phyloP scores from a whole-genome alignment of 2,797 vertebrate species.

The Paratrypauchen microcephalus region DNA sequence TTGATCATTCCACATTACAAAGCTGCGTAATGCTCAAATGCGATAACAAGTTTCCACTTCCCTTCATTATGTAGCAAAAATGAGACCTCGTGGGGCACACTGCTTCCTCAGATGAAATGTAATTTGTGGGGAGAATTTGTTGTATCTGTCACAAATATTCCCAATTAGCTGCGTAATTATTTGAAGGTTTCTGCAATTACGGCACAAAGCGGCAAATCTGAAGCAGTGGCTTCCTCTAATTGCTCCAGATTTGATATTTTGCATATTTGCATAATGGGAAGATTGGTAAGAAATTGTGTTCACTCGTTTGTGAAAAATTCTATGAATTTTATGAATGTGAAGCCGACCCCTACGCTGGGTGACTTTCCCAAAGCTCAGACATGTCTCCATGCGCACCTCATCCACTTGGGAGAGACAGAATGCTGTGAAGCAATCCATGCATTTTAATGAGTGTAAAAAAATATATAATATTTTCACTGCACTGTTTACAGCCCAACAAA shows the following conservation, averaged over 20 bases:
- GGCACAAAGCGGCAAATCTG: constrained; percentile 97
- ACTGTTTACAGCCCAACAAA: background rate
- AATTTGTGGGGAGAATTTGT: constrained; percentile 99
- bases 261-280: constrained; percentile 99
- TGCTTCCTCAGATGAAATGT: constrained; percentile 96
- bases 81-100: constrained; percentile 92
- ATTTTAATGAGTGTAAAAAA: constrained; percentile 11
- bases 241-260: constrained; percentile 99
- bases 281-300: constrained; percentile 99
- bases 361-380: constrained; percentile 88
- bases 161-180: constrained; percentile 99
- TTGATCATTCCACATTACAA: constrained; percentile 99
- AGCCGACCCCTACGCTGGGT: constrained; percentile 89
- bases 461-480: constrained; percentile 7
- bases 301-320: constrained; percentile 99
- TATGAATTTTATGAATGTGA: constrained; percentile 98
- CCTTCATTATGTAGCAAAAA: constrained; percentile 98
- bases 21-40: constrained; percentile 95
- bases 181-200: constrained; percentile 99
- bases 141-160: constrained; percentile 99
- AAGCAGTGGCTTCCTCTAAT: constrained; percentile 97
- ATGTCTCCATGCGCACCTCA: background rate
- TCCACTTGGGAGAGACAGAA: constrained; percentile 2
- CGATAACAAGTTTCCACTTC: constrained; percentile 98
- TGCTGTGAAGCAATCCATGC: background rate